Base-by-base conservation (phyloP, 2,113 vertebrate genomes). In the Clarias macrocephalus region DNA sequence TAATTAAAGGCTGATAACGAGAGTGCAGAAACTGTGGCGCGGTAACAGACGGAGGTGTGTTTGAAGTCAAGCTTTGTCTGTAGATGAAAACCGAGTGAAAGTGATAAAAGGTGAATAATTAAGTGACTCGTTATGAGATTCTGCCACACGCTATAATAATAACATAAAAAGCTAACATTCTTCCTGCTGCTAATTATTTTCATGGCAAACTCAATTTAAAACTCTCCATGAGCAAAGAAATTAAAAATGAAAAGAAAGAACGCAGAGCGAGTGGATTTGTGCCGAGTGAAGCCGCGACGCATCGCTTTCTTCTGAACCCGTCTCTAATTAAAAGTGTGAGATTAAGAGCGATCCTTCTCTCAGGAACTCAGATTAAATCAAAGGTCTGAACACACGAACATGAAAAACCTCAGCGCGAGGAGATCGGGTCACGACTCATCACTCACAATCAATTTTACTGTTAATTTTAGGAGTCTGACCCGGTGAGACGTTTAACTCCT, bases 301-400 rank as follows among this genome's bases (percentile, higher is more conserved):
- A 28, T 52, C 63, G 62, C 19, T 70, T 60, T 62, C 76, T 70
- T 88, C 85, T 80, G 65, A 89, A 80, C 68, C 68, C 60, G 76
- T 83, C 85, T 83, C 90, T 86, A 90, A 90, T 91, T 88, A 89
- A 89, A 88, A 83, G 80, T 80, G 73, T 62, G 73, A 90, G 79
- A 88, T 91, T 70, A 84, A 85, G 82, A 83, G 73, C 80, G 80
- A 88, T 87, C 68, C 48, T 48, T 88, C 86, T 88, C 87, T 59
- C 23, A 88, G 85, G 89, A 85, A 70, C 75, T 70, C 37, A 52
- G 68, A 89, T 89, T 88, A 87, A 37, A 85, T 75, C 66, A 28
- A 30, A 83, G 68, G 57, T n/a, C 57, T 85, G 52, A 85, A 66
- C 37, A 70, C 10, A 4, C 48, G 3, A 15, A 75, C 11, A 23